Conservation (phyloP, 2,797 vertebrate genomes). For the Threskiornis aethiopicus region DNA sequence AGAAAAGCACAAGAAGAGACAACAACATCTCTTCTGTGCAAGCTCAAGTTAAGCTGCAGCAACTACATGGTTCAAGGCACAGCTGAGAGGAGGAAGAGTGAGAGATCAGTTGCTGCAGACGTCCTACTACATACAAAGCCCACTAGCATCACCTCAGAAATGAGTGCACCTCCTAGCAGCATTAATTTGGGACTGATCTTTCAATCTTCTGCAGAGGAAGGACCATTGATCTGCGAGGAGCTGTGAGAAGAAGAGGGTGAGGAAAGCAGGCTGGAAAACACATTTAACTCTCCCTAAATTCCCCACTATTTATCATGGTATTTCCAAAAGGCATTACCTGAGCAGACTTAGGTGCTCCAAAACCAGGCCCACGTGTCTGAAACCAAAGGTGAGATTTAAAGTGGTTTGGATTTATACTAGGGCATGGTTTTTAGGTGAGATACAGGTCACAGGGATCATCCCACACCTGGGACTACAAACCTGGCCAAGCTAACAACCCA, state of each 20-base stretch:
- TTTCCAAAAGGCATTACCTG: neutral
- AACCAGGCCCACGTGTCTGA: neutral
- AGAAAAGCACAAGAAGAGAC: neutral
- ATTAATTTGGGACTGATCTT: neutral
- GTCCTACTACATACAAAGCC: neutral
- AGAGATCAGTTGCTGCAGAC: neutral
- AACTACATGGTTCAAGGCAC: neutral
- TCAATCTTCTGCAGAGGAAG: neutral
- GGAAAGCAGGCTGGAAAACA: neutral
- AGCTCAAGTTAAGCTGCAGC: neutral
- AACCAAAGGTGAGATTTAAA: conserved; percentile 4
- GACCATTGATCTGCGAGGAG: neutral
- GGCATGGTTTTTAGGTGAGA: neutral
- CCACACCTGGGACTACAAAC: neutral
- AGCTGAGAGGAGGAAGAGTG: neutral
- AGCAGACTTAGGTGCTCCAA: neutral
- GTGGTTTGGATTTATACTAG: neutral
- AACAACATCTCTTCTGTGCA: neutral
- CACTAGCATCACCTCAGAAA: neutral
- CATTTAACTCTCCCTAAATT: neutral
- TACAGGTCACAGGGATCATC: neutral
- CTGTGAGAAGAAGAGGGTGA: neutral
- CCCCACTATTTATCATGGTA: neutral
- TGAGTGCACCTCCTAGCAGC: neutral
- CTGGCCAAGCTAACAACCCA: neutral